These are phyloP conservation scores for Nylanderia fulva DNA, from an alignment of 1,140 invertebrate species.

Conservation along the genomic window DNA sequence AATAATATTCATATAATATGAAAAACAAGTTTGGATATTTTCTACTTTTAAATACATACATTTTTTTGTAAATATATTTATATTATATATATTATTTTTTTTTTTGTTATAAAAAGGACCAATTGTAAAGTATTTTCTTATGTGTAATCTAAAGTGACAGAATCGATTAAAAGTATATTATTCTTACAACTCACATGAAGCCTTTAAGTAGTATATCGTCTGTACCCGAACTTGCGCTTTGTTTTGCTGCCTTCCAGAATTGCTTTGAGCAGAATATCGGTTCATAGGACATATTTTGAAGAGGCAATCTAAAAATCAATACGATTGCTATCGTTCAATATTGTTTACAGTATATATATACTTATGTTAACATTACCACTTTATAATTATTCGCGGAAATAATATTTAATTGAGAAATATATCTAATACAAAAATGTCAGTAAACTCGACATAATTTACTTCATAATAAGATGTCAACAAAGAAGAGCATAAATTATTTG, in stretches of 20 bases:
- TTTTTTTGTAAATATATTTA: too few relatives aligned
- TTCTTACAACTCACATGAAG: slow-evolving; percentile 92
- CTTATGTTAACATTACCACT: background rate
- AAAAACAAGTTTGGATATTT: too few relatives aligned
- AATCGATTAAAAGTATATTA: background rate
- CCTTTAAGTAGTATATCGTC: slow-evolving; percentile 97
- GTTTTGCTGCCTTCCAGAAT: slow-evolving; percentile 99
- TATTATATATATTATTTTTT: too few relatives aligned
- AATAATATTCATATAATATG: too few relatives aligned
- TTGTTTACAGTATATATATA: background rate
- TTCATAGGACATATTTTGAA: slow-evolving; percentile 99
- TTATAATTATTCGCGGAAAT: background rate
- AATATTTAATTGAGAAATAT: background rate
- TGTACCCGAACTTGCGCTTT: slow-evolving; percentile 92
- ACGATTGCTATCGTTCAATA: background rate
- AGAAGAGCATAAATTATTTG: background rate
- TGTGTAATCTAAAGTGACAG: background rate
- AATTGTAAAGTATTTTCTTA: too few relatives aligned
- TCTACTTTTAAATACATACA: too few relatives aligned
- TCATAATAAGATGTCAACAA: background rate
- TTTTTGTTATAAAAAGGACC: too few relatives aligned
- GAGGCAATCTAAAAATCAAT: slow-evolving; percentile 93
- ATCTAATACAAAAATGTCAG: background rate
- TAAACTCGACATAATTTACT: background rate
- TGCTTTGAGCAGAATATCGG: slow-evolving; percentile 99